Evolutionary conservation across 2,797 vertebrate species (phyloP), one percentile per base, ranked within the genome.

Genomic region (Eidolon dupreanum): DNA sequence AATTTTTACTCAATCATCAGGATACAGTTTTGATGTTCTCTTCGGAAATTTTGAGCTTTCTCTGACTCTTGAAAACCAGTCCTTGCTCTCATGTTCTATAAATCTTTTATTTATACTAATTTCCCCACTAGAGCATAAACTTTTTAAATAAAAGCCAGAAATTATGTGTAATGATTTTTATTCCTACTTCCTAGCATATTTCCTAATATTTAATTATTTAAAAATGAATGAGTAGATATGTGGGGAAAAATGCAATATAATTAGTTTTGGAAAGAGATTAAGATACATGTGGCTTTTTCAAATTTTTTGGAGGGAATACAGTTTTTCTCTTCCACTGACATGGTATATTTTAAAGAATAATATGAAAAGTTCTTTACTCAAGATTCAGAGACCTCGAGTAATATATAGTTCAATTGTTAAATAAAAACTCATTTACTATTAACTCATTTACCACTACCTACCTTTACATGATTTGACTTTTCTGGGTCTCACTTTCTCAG

Each of bases 161-260:
- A 88, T 88, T 93, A 49, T 38, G 61, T 6, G 12, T 28, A 63
- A 77, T 22, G 79, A 88, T 70, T 88, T 85, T 95, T 82, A 82
- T 36, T 77, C 17, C 38, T 81, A 49, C 31, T 49, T 65, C 8
- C 61, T 92, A 81, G 6, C 33, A 83, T 13, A 74, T 78, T 55
- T 68, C 7, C 33, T 94, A 16, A 46, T 33, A 90, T 94, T 90
- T 81, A 83, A 73, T 82, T 78, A 59, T 90, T 90, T 81, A 46
- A 78, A 83, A 88, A 74, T 75, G 43, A 93, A 88, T 78, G 17
- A 89, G 6, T 65, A 83, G 24, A 85, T 79, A 31, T 85, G 19
- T 70, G 17, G 49, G 16, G 70, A 88, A 89, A 97, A 84, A 68
- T 75, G 17, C 46, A 70, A 84, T 6, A 17, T 19, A 89, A 61